phyloP scores from a whole-genome alignment of 1,140 invertebrate species.

The Eumaeus atala region DNA sequence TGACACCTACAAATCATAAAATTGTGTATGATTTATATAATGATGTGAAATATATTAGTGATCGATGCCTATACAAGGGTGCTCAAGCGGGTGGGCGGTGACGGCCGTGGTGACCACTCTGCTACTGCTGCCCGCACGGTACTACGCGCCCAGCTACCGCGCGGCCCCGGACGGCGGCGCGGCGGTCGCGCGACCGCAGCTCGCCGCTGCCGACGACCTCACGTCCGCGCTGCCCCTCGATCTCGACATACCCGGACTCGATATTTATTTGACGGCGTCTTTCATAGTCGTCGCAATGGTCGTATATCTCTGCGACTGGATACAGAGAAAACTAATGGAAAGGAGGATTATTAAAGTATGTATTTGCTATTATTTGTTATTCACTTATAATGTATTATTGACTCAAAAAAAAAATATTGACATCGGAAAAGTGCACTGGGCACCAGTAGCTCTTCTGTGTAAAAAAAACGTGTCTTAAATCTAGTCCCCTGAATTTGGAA shows the following conservation, averaged over 20 bases:
- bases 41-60: constrained; percentile 11
- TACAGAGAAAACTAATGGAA: constrained; percentile 62
- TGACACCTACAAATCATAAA: neutral
- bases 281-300: constrained; percentile 36
- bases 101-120: constrained; percentile 43
- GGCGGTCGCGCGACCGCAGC: too few relatives aligned
- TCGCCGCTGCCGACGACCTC: constrained; percentile 8
- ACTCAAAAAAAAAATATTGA: too few relatives aligned
- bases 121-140: constrained; percentile 45
- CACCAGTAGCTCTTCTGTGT: too few relatives aligned
- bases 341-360: constrained; percentile 52
- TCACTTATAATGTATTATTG: too few relatives aligned
- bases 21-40: constrained; percentile 12
- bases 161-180: too few relatives aligned
- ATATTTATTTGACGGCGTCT: constrained; percentile 38
- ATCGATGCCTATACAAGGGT: constrained; percentile 47
- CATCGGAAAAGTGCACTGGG: too few relatives aligned
- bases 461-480: too few relatives aligned
- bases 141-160: constrained; percentile 46
- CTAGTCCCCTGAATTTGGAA: too few relatives aligned
- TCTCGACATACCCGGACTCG: constrained; percentile 33
- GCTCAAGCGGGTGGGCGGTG: constrained; percentile 42
- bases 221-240: neutral
- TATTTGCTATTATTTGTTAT: neutral
- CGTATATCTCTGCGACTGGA: constrained; percentile 54